Percentiles rank a stretch among this genome's conserved stretches.
Evolutionary conservation across 2,113 vertebrate species (phyloP).

Genomic region (Phaethornis superciliosus): DNA sequence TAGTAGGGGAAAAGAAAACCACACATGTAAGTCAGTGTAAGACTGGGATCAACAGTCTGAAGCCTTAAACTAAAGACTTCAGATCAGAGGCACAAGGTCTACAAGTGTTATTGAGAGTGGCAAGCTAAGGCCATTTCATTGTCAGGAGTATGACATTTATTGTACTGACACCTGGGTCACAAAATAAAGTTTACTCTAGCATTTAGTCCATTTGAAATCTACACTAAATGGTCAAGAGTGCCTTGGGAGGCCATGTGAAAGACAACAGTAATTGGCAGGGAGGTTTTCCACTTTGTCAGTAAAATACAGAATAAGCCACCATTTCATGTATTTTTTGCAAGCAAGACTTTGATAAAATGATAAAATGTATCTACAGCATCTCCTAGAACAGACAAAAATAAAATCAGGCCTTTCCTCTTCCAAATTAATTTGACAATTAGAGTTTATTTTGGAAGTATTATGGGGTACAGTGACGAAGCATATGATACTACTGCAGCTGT

Average conservation of each 20-base stretch:
- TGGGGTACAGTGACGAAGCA: background rate
- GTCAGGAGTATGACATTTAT: background rate
- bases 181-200: slow-evolving; percentile 28
- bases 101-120: background rate
- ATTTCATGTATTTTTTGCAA: background rate
- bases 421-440: slow-evolving; percentile 14
- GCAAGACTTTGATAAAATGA: background rate
- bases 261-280: background rate
- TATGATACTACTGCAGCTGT: background rate
- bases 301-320: background rate
- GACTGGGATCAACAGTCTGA: slow-evolving; percentile 20
- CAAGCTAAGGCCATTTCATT: background rate
- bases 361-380: background rate
- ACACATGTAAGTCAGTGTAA: background rate
- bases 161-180: background rate
- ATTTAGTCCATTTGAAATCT: background rate
- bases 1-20: slow-evolving; percentile 28
- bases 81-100: background rate
- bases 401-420: slow-evolving; percentile 3
- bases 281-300: background rate
- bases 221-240: background rate
- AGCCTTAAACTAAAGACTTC: slow-evolving; percentile 15
- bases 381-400: slow-evolving; percentile 20
- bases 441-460: slow-evolving; percentile 6
- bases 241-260: slow-evolving; percentile 1